phyloP scores from a whole-genome alignment of 2,797 vertebrate species.

The Aplochiton taeniatus region DNA sequence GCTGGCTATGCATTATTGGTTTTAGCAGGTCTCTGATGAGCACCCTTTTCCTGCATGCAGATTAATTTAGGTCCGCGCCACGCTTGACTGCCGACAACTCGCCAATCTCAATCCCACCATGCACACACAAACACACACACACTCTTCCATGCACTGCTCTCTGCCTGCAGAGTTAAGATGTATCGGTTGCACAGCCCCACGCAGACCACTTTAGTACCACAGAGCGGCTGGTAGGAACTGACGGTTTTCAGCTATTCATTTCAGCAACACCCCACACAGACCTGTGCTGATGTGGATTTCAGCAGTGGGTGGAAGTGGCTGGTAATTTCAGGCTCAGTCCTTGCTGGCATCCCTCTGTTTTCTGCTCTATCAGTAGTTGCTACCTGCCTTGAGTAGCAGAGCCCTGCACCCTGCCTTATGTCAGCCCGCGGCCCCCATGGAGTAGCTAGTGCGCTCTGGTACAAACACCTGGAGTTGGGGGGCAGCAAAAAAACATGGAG shows the following conservation, averaged over 20 bases:
- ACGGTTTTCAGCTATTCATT: too few relatives aligned
- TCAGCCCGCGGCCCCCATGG: background rate
- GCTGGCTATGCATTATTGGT: background rate
- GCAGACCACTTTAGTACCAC: too few relatives aligned
- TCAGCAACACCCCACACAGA: slow-evolving; percentile 12
- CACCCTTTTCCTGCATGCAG: slow-evolving; percentile 4
- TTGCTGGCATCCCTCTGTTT: slow-evolving; percentile 26
- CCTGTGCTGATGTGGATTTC: slow-evolving; percentile 30
- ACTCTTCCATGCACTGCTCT: background rate
- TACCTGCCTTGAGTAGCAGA: slow-evolving; percentile 29
- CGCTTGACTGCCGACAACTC: background rate
- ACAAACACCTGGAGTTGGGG: slow-evolving; percentile 24
- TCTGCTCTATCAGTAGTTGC: slow-evolving; percentile 26
- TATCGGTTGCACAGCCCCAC: too few relatives aligned
- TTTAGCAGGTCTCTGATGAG: slow-evolving; percentile 18
- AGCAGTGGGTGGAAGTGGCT: slow-evolving; percentile 22
- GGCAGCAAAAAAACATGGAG: slow-evolving; percentile 43
- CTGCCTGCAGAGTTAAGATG: too few relatives aligned
- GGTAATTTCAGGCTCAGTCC: slow-evolving; percentile 21
- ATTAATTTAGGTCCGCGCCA: slow-evolving; percentile 3
- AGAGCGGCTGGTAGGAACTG: too few relatives aligned
- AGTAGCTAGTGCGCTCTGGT: slow-evolving; percentile 1
- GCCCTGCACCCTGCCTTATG: background rate
- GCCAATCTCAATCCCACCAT: background rate
- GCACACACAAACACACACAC: background rate